phyloP scores from a whole-genome alignment of 2,113 vertebrate species.

The Gracilinanus agilis region DNA sequence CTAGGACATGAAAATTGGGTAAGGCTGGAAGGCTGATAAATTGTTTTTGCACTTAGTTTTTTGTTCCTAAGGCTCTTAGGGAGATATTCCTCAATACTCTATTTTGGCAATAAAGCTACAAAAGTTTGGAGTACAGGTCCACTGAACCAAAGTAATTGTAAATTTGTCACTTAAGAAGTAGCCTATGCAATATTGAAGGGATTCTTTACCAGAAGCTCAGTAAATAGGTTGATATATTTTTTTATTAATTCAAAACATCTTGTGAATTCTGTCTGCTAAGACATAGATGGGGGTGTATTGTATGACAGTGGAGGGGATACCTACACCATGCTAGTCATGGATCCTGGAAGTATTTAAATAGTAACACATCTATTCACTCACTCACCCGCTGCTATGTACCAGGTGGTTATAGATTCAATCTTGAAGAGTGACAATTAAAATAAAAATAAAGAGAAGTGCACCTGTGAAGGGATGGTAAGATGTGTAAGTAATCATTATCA shows the following conservation, averaged over 20 bases:
- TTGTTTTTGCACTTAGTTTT: neutral
- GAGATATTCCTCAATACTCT: neutral
- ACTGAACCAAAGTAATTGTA: neutral
- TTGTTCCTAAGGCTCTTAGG: neutral
- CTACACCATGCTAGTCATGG: neutral
- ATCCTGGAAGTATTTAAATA: neutral
- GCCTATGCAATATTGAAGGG: neutral
- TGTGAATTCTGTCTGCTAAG: neutral
- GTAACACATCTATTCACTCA: constrained; percentile 33
- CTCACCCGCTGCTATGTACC: constrained; percentile 62
- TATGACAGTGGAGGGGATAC: neutral
- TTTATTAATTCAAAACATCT: neutral
- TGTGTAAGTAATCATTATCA: constrained; percentile 60
- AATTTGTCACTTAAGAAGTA: neutral
- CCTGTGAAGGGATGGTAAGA: constrained; percentile 59
- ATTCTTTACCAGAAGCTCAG: neutral
- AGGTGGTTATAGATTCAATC: constrained; percentile 51
- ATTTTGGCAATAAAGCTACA: neutral
- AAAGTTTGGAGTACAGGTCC: neutral
- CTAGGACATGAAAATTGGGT: constrained; percentile 40
- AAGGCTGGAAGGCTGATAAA: neutral
- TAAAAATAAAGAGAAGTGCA: constrained; percentile 66
- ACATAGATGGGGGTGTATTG: neutral
- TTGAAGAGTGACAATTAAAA: constrained; percentile 69
- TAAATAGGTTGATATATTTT: neutral